Conservation (phyloP, 1,140 invertebrate genomes). For the Papilio glaucus region DNA sequence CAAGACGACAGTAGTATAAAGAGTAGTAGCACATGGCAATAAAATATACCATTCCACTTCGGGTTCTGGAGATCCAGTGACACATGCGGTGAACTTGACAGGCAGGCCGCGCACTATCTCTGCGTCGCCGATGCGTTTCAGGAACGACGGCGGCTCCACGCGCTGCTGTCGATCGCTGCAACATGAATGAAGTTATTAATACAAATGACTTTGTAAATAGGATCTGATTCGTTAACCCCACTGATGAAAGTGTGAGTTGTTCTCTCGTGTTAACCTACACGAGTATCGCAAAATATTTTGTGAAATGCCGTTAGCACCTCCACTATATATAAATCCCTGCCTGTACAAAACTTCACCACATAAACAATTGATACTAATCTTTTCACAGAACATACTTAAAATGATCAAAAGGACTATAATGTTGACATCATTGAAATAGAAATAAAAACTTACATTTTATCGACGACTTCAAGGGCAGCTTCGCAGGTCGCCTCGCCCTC, state of each 20-base stretch:
- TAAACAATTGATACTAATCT: no score
- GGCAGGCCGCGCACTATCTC: conserved; percentile 94
- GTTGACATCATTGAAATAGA: not conserved
- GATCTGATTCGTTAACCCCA: not conserved
- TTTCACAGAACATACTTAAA: no score
- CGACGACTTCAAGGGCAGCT: conserved; percentile 89
- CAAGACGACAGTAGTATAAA: no score
- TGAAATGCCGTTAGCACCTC: no score
- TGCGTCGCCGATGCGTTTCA: conserved; percentile 94
- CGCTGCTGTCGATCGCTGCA: conserved; percentile 88
- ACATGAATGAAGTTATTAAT: conserved; percentile 26
- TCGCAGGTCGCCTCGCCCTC: conserved; percentile 91
- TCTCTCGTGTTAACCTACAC: no score
- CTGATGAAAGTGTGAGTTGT: no score
- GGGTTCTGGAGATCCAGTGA: conserved; percentile 92
- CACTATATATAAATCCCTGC: no score
- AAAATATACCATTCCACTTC: conserved; percentile 86
- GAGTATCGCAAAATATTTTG: no score
- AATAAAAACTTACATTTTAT: conserved; percentile 93
- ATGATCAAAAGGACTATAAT: no score
- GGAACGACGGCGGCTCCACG: conserved; percentile 92
- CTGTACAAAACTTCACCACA: no score
- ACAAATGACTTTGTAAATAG: not conserved
- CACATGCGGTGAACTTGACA: conserved; percentile 95
- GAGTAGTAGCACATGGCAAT: not conserved